Evolutionary conservation across 2,797 vertebrate genomes (phyloP), one percentile per base, ranked within the genome.

Genomic region (Micromesistius poutassou): DNA sequence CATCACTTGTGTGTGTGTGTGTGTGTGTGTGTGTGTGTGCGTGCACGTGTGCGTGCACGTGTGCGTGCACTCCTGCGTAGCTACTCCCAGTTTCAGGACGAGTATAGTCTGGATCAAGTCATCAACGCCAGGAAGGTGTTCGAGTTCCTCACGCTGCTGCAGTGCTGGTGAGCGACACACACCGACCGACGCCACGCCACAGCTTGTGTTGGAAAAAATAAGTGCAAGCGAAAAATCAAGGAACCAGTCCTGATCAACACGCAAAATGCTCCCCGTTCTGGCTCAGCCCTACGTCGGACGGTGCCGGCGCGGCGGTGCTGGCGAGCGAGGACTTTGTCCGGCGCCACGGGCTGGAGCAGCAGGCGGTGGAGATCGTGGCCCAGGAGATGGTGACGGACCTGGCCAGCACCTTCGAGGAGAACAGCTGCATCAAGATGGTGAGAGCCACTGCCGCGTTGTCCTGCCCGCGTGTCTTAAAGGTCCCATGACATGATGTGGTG

Each of bases 381-480:
- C 97, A 99, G 83, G 97, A 97, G 92, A 96, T 99, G 98, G 85
- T 92, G 85, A 99, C 97, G 0, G 98, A 99, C 90, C 87, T 94
- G 0, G 68, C 91, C 46, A 95, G 94, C 82, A 92, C 97, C 0
- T 99, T 99, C 90, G 87, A 96, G 62, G 96, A 93, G 42, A 96
- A 96, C 68, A 98, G 96, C 79, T 86, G 95, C 84, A 94, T 98
- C 71, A 99, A 98, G 89, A 62, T 94, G 95, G 98, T 98, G 84
- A 82, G 76, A 1, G n/a, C n/a, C 55, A 28, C 19, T 2, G 19
- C 28, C 14, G 12, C 9, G n/a, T 10, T 30, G 68, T 30, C n/a
- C 30, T 10, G 33, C 5, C 33, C 33, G 33, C 33, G 33, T 5
- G 33, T 33, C 33, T 38, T 10, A n/a, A n/a, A n/a, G n/a, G n/a